Base-by-base conservation (phyloP, 2,113 vertebrate species). In the Oreochromis niloticus region DNA sequence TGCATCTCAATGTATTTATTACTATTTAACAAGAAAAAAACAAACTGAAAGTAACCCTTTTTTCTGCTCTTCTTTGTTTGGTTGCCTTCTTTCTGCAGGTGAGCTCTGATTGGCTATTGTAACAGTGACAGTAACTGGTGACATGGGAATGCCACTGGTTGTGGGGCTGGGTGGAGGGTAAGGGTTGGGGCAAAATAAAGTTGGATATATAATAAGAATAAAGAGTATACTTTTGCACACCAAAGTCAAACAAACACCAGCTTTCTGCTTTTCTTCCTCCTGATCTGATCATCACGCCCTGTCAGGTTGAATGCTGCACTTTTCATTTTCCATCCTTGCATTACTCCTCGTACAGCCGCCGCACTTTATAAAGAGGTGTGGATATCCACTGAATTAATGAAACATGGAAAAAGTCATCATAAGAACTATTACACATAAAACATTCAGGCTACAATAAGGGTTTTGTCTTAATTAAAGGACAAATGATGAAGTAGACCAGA, bases 1-100 rank as follows among this genome's bases (percentile, higher is more conserved):
- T 97, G 96, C 97, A 97, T 97, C 96, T 97, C 96, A 95, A 97
- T 97, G 96, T 97, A 97, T 97, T 97, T 97, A 97, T 97, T 97
- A 97, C 96, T 97, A 97, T 97, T 97, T 97, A 97, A 97, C 96
- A 97, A 96, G 94, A 96, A 96, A 96, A 96, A 96, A 96, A 96
- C 87, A 93, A 95, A 95, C 93, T 94, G 94, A 95, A 96, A 96
- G 92, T 94, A 93, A 95, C 94, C 88, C 90, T 95, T 95, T 96
- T 96, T 96, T 96, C 94, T 97, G 96, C 96, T 97, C 95, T 95
- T 95, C 94, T 96, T 96, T 94, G 94, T 95, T 96, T 95, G 94
- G 95, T 96, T 96, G 95, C 95, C 93, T 96, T 96, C 94, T 95
- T 96, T 95, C 93, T 95, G 94, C 95, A 96, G 96, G 96, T 96